Conservation (phyloP, 2,797 vertebrate species). For the Sebastes variabilis region DNA sequence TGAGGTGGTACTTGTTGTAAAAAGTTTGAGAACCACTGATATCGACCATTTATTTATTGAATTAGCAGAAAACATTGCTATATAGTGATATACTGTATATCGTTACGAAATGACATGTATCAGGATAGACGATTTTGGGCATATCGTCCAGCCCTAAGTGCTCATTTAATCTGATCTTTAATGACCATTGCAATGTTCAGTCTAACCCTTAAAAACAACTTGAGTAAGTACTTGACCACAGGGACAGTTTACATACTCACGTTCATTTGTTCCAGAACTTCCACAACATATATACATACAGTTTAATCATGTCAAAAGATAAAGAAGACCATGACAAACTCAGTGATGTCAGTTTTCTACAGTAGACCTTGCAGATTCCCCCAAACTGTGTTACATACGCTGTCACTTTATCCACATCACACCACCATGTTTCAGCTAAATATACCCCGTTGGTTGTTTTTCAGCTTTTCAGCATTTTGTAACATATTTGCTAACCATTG, state of each 20-base stretch:
- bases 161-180: not conserved
- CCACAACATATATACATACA: not conserved
- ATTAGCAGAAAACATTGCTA: too few species aligned
- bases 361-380: not conserved
- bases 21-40: too few species aligned
- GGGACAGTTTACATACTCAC: not conserved
- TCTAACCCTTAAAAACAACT: not conserved
- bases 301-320: not conserved
- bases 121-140: too few species aligned
- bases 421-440: not conserved
- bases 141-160: not conserved
- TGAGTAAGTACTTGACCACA: not conserved
- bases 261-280: not conserved
- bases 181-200: not conserved
- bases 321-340: not conserved
- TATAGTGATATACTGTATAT: too few species aligned
- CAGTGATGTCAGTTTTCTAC: not conserved
- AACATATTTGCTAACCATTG: not conserved
- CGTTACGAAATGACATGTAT: accelerated
- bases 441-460: not conserved
- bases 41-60: too few species aligned
- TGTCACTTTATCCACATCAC: not conserved
- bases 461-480: not conserved
- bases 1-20: too few species aligned
- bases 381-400: not conserved